These are phyloP conservation scores for Callyntrura sp. DNA, from an alignment of 2,888 invertebrate species.

Conservation along the genomic window DNA sequence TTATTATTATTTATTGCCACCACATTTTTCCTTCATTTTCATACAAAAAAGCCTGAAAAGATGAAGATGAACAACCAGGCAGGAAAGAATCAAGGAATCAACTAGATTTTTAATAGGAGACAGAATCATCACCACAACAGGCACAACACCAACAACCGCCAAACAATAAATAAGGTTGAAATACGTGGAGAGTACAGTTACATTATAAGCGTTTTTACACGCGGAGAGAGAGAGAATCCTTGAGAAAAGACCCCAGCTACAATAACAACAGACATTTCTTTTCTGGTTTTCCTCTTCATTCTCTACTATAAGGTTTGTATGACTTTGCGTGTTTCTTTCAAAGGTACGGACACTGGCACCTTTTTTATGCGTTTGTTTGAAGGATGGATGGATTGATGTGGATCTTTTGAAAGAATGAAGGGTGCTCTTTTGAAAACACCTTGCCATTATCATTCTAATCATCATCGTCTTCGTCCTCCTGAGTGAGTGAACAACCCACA, in stretches of 20 bases:
- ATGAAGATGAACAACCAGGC: not conserved
- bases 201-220: not conserved
- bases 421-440: not conserved
- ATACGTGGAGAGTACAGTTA: not conserved
- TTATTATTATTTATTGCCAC: slow-evolving; percentile 59
- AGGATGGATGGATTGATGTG: not conserved
- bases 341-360: not conserved
- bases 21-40: not conserved
- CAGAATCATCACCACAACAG: slow-evolving; percentile 48
- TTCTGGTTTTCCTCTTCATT: not conserved
- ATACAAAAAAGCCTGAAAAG: not conserved
- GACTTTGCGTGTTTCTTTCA: too few relatives aligned
- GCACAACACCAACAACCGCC: not conserved
- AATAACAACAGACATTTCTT: not conserved
- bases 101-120: not conserved
- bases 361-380: slow-evolving; percentile 28
- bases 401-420: slow-evolving; percentile 7
- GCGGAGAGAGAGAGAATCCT: not conserved
- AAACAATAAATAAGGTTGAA: too few relatives aligned
- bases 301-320: not conserved
- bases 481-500: too few relatives aligned
- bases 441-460: not conserved
- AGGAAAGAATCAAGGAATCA: not conserved
- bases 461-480: not conserved
- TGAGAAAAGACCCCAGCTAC: not conserved